Evolutionary conservation across 2,888 invertebrate genomes (phyloP), one percentile per base, ranked within the genome.

Genomic region (Apeira syringaria): DNA sequence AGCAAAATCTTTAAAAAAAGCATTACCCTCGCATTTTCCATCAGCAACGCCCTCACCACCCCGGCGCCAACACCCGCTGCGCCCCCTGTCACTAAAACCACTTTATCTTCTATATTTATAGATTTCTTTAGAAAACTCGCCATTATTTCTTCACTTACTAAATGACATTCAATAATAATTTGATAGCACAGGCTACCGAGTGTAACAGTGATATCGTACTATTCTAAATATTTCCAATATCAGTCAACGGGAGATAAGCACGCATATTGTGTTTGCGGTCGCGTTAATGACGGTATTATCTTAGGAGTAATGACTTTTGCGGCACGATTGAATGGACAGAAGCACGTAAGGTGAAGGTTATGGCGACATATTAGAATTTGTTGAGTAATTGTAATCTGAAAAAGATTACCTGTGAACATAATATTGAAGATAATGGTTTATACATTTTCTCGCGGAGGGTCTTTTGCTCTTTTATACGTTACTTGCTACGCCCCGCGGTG

Each of bases 41-140:
- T 42, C 0, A 86, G 53, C 12, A 87, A 45, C 1, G 64, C 64
- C 7, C 78, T 68, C 0, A 82, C 81, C 1, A 86, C 50, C 0
- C 75, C 81, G 1, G 86, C 86, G 0, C 87, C 87, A 0, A 87
- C 70, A 0, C 87, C 86, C 0, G 74, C 80, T 0, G 86, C 86
- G 0, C 86, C 87, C 1, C 87, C 87, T 0, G 84, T 85, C 50
- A 87, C 85, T 37, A 87, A 56, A 53, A 80, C 68, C 60, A 87
- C 83, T 72, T 84, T 86, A 10, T 78, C 74, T 9, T 80, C 67
- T 27, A 80, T 54, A 68, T 59, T 47, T 9, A 56, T 40, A 2
- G 57, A 54, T 13, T 57, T 56, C 47, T 59, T 63, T 35, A 60
- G 60, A 33, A 61, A 49, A 31, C 34, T 43, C 10, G 48, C 54